A percentile compares a stretch with the other conserved stretches of the same genome.
phyloP scores from a whole-genome alignment of 2,797 vertebrate genomes.

The Ptychadena robeensis region DNA sequence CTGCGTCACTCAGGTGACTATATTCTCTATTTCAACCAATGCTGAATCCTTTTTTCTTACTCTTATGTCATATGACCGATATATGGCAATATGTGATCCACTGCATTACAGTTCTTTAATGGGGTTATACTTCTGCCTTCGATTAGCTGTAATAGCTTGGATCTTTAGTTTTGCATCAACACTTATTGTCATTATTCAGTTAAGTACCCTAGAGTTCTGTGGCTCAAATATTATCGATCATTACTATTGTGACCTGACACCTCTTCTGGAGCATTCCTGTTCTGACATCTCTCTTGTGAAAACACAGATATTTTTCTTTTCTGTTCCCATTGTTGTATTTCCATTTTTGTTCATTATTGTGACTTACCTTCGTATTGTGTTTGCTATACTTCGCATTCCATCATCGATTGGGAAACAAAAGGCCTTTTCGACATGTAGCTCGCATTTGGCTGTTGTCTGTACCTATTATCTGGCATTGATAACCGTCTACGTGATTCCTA shows the following conservation, averaged over 20 bases:
- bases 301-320: conserved; percentile 33
- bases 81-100: conserved; percentile 47
- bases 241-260: conserved; percentile 47
- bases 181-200: conserved; percentile 45
- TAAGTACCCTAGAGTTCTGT: conserved; percentile 33
- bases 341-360: conserved; percentile 47
- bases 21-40: conserved; percentile 48
- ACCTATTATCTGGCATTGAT: conserved; percentile 46
- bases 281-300: conserved; percentile 23
- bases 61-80: conserved; percentile 52
- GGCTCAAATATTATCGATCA: conserved; percentile 48
- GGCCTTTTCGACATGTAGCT: conserved; percentile 53
- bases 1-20: conserved; percentile 38
- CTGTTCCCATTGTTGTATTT: conserved; percentile 30
- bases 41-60: conserved; percentile 51
- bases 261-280: conserved; percentile 40
- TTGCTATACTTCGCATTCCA: conserved; percentile 39
- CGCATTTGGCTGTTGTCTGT: conserved; percentile 47
- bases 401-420: conserved; percentile 39
- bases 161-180: conserved; percentile 42
- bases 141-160: conserved; percentile 11
- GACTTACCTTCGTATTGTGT: conserved; percentile 31
- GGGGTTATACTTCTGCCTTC: conserved; percentile 1
- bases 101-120: conserved; percentile 36
- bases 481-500: conserved; percentile 41